Evolutionary conservation across 2,113 vertebrate species (phyloP), one percentile per base, ranked within the genome.

Genomic region (Eubucco bourcierii): DNA sequence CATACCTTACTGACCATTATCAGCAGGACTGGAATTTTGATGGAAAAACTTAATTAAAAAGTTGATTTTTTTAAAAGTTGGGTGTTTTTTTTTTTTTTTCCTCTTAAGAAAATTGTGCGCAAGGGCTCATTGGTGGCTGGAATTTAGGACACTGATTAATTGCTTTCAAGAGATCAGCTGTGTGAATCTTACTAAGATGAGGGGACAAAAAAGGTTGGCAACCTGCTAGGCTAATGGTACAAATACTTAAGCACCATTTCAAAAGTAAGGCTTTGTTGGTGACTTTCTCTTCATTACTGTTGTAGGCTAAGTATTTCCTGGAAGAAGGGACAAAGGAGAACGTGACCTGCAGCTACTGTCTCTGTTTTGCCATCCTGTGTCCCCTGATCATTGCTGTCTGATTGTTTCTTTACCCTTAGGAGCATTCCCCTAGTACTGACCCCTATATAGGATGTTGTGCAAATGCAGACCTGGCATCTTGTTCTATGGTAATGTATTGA

Each of bases 11-110:
- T 95, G 95, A 91, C 68, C 93, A 80, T 90, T 97, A 96, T 94
- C 97, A 97, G 97, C 97, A 97, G 95, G 97, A 96, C 88, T 93
- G 83, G 76, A 87, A 93, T 97, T 98, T 88, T 97, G 92, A 97
- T 96, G 88, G 80, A 95, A 97, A 96, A 97, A 95, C 64, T 96
- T 97, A 97, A 98, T 98, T 97, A 96, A 96, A 97, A 97, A 94
- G 84, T 96, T 95, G 34, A 61, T 93, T 97, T 95, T 97, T 97
- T 97, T 87, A 96, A 97, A 97, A 94, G 82, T 96, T 95, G 34
- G n/a, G n/a, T n/a, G n/a, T n/a, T 56, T 92, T 97, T 95, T 97
- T 97, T 97, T 87, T 39, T 39, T 39, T 39, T 9, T 9, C 56
- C 25, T 95, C 47, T 67, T 63, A 97, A 96, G 93, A 95, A 96